Evolutionary conservation across 1,140 invertebrate species (phyloP), one percentile per base, ranked within the genome.

Genomic region (Teleopsis dalmanni): DNA sequence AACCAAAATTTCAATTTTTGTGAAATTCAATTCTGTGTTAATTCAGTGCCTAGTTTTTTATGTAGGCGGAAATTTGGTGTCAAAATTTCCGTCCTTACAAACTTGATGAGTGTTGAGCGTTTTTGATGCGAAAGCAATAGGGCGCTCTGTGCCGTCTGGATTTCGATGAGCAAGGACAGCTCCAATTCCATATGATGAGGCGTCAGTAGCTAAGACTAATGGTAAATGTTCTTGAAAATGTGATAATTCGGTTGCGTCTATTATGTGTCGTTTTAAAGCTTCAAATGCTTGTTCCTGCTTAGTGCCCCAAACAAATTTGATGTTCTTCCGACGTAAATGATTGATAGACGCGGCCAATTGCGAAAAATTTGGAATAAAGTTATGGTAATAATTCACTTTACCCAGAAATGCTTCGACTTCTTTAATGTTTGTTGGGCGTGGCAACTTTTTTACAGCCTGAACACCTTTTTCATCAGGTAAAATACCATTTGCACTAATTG

Each of bases 71-170:
- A n/a, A n/a, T n/a, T n/a, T n/a, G n/a, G n/a, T n/a, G n/a, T n/a
- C n/a, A n/a, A n/a, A n/a, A n/a, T n/a, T n/a, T n/a, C n/a, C n/a
- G n/a, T n/a, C n/a, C n/a, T n/a, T n/a, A n/a, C n/a, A n/a, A n/a
- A 58, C 51, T 57, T 81, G 72, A 3, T 72, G 56, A 3, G 35
- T 26, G 13, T 58, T 70, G 7, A 81, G 55, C 3, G 72, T 70
- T 14, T 70, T 57, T 13, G 75, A 79, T 0, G 66, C 73, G 57
- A 59, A 78, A 10, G 63, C 62, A 16, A 80, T 72, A 1, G 74
- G 74, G 9, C 59, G 54, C 52, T 76, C 73, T 6, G 21, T 16
- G 3, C 62, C 72, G 51, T 73, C 59, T 13, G 45, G n/a, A 40
- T 55, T 53, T 3, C 44, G 37, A 38, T 77, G 75, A 18, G 57